phyloP scores from a whole-genome alignment of 2,113 vertebrate species.

The Hippocampus abdominalis region DNA sequence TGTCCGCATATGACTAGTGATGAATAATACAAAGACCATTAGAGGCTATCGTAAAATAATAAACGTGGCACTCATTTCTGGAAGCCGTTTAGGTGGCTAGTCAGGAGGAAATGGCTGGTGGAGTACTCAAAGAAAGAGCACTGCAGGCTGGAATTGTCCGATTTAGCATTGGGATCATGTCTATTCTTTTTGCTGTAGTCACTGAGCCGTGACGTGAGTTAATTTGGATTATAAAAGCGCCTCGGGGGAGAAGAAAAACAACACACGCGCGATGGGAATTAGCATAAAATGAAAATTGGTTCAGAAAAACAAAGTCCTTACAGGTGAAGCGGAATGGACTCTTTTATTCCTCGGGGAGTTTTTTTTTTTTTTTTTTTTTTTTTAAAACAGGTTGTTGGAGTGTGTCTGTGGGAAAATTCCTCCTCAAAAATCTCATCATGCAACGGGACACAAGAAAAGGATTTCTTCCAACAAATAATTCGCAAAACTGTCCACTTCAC shows the following conservation, averaged over 20 bases:
- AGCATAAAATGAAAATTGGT: constrained; percentile 15
- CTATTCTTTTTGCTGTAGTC: constrained; percentile 7
- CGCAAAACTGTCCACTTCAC: too few species aligned
- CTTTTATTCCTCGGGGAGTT: neutral
- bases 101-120: neutral
- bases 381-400: neutral
- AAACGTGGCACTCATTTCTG: constrained; percentile 9
- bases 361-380: neutral
- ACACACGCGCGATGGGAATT: neutral
- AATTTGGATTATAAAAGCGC: constrained; percentile 39
- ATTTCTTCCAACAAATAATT: too few species aligned
- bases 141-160: neutral
- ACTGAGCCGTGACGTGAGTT: constrained; percentile 9
- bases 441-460: too few species aligned
- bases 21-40: constrained; percentile 37
- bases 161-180: neutral
- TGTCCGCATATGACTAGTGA: constrained; percentile 30
- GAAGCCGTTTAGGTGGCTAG: neutral
- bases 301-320: constrained; percentile 10
- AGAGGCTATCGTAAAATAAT: constrained; percentile 13
- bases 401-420: neutral
- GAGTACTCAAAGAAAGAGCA: constrained; percentile 15
- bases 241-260: constrained; percentile 13
- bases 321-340: neutral
- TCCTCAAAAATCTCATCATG: neutral